Conservation (phyloP, 1,140 invertebrate species). For the Papilio helenus region DNA sequence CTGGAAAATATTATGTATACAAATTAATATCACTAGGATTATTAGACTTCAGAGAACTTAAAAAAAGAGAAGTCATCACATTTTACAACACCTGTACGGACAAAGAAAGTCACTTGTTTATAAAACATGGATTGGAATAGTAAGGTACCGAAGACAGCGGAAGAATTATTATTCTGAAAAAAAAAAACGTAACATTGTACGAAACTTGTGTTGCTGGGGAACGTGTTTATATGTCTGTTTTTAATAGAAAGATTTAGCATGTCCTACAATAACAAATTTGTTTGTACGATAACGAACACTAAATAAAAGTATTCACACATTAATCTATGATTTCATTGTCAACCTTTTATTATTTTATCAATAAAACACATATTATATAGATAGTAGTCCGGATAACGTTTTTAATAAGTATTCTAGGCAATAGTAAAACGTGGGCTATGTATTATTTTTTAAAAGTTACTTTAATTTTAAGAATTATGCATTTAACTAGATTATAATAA, state of each 20-base stretch:
- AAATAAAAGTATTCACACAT: neutral
- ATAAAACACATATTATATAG: neutral
- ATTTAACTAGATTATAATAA: neutral
- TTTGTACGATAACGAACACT: neutral
- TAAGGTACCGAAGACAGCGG: too few relatives aligned
- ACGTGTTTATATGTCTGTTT: neutral
- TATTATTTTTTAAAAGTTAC: neutral
- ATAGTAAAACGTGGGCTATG: neutral
- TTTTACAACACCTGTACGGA: too few relatives aligned
- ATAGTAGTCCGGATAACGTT: neutral
- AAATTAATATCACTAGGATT: conserved; percentile 30
- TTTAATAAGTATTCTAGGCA: neutral
- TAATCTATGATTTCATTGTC: neutral
- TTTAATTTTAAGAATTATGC: neutral
- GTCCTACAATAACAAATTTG: neutral
- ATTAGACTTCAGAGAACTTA: too few relatives aligned
- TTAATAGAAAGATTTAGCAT: neutral
- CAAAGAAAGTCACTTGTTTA: too few relatives aligned
- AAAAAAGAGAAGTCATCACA: too few relatives aligned
- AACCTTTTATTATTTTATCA: conserved; percentile 1
- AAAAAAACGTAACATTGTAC: neutral
- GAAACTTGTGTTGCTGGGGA: neutral
- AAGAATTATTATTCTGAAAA: too few relatives aligned
- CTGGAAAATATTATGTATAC: conserved; percentile 55
- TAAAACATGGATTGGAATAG: too few relatives aligned